These are phyloP conservation scores for Podarcis muralis DNA, from an alignment of 2,113 vertebrate species.

Conservation along the genomic window DNA sequence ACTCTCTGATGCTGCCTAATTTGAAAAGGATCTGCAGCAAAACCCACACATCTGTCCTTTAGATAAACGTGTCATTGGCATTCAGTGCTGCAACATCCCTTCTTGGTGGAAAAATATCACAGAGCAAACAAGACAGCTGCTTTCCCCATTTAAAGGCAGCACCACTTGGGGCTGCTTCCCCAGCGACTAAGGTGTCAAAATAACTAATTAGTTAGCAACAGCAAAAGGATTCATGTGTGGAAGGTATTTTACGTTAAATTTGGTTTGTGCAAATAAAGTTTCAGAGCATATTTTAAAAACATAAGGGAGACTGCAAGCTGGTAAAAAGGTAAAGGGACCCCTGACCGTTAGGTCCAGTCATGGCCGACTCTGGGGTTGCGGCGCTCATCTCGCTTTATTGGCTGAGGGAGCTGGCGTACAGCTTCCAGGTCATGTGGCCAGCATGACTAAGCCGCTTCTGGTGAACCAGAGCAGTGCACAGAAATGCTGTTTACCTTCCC, in stretches of 20 bases:
- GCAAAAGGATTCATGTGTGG: conserved; percentile 29
- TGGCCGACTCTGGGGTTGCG: no score
- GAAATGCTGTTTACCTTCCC: no score
- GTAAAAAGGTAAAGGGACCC: no score
- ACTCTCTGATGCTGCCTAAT: neutral
- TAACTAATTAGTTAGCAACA: conserved; percentile 21
- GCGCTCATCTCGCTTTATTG: no score
- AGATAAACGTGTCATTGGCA: neutral
- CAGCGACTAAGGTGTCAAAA: conserved; percentile 34
- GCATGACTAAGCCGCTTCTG: no score
- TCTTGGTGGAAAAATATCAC: neutral
- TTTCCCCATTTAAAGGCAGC: neutral
- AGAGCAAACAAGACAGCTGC: neutral
- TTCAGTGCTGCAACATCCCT: neutral
- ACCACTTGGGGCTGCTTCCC: conserved; percentile 26
- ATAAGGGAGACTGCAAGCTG: neutral
- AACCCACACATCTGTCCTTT: neutral
- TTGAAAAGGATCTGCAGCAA: neutral
- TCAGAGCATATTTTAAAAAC: neutral
- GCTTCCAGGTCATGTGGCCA: no score
- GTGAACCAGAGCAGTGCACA: no score
- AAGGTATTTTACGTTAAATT: neutral
- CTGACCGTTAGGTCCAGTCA: no score
- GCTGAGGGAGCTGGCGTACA: no score
- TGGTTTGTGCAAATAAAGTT: conserved; percentile 22